These are phyloP conservation scores for Lumbricus terrestris DNA, from an alignment of 2,888 invertebrate genomes.

Conservation along the genomic window DNA sequence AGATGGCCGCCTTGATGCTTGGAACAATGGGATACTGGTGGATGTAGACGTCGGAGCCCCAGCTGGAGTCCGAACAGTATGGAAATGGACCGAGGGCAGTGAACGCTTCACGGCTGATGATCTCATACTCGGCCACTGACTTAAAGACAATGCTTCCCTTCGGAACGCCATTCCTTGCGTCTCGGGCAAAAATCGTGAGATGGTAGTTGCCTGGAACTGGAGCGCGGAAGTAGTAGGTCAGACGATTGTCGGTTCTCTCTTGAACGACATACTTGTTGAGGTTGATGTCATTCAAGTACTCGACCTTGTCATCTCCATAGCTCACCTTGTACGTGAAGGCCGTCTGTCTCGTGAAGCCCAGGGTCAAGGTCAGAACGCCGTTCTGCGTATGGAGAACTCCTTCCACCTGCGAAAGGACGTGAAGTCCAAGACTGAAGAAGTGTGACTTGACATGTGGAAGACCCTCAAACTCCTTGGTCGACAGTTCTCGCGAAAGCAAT, in stretches of 20 bases:
- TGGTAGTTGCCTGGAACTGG: constrained; percentile 28
- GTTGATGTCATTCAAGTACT: constrained; percentile 47
- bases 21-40: constrained; percentile 55
- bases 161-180: constrained; percentile 50
- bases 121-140: constrained; percentile 57
- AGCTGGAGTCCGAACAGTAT: constrained; percentile 56
- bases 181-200: constrained; percentile 53
- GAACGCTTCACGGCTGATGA: constrained; percentile 50
- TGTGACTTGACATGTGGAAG: constrained; percentile 59
- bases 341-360: constrained; percentile 57
- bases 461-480: constrained; percentile 55
- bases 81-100: constrained; percentile 51
- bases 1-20: constrained; percentile 47
- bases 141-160: constrained; percentile 54
- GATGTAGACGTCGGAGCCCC: constrained; percentile 53
- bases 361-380: constrained; percentile 44
- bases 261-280: constrained; percentile 56
- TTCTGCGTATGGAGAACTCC: constrained; percentile 47
- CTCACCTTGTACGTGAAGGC: constrained; percentile 59
- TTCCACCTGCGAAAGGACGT: constrained; percentile 40
- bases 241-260: constrained; percentile 53
- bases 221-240: constrained; percentile 45
- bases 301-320: constrained; percentile 50
- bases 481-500: constrained; percentile 42
- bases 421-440: constrained; percentile 59